These are phyloP conservation scores for Pristiophorus japonicus DNA, from an alignment of 2,113 vertebrate species.

Conservation along the genomic window DNA sequence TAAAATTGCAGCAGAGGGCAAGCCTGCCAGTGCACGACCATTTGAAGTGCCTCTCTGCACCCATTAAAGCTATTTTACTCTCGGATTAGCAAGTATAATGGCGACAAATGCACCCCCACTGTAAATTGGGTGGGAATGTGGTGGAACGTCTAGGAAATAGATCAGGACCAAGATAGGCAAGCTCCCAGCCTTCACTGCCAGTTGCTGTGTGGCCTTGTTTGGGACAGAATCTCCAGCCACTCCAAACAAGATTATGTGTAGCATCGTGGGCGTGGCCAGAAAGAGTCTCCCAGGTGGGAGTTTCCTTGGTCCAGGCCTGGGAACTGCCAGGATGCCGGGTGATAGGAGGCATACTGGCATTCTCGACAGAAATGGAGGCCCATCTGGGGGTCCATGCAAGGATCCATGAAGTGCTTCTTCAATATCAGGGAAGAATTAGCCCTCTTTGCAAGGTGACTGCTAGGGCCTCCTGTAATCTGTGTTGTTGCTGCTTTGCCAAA, in stretches of 20 bases:
- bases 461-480: background rate
- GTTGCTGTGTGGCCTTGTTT: background rate
- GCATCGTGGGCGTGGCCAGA: background rate
- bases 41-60: too few relatives aligned
- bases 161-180: too few relatives aligned
- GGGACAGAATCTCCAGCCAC: background rate
- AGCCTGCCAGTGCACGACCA: background rate
- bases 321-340: background rate
- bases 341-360: background rate
- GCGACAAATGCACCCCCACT: too few relatives aligned
- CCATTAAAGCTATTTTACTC: background rate
- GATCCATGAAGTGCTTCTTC: background rate
- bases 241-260: background rate
- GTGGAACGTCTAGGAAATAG: too few relatives aligned
- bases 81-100: background rate
- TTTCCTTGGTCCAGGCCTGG: background rate
- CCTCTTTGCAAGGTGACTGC: background rate
- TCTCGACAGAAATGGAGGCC: background rate
- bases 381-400: background rate
- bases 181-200: background rate
- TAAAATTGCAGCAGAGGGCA: background rate
- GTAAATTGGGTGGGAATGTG: too few relatives aligned
- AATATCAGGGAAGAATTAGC: background rate
- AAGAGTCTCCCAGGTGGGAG: background rate
- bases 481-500: background rate